phyloP scores from a whole-genome alignment of 2,888 invertebrate species.

The Tribolium freemani region DNA sequence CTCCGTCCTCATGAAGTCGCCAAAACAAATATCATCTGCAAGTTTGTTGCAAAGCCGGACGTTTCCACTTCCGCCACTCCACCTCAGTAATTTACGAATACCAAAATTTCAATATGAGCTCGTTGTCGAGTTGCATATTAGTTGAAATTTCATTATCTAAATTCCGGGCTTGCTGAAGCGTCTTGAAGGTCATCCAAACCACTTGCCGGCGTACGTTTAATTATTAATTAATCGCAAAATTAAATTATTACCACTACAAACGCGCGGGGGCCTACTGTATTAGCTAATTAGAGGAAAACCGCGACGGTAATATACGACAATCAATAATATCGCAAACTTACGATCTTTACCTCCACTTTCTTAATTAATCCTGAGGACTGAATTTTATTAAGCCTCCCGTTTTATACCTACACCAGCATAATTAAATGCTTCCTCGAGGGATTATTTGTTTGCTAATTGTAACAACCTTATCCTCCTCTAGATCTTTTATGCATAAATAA shows the following conservation, averaged over 20 bases:
- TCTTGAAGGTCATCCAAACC: conserved; percentile 55
- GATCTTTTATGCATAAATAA: conserved; percentile 3
- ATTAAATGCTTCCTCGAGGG: conserved; percentile 14
- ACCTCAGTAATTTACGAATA: conserved; percentile 31
- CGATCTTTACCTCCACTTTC: conserved; percentile 24
- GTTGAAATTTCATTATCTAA: conserved; percentile 57
- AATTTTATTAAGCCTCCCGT: conserved; percentile 12
- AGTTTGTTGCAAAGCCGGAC: conserved; percentile 14
- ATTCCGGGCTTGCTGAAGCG: conserved; percentile 49
- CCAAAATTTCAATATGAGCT: conserved; percentile 51
- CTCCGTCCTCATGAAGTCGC: conserved; percentile 16
- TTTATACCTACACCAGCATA: not conserved
- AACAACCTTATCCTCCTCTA: not conserved
- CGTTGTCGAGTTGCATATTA: conserved; percentile 51
- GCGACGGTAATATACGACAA: conserved; percentile 15
- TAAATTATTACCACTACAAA: conserved; percentile 50
- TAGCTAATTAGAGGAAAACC: conserved; percentile 40
- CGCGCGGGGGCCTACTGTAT: conserved; percentile 47
- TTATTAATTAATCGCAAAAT: conserved; percentile 53
- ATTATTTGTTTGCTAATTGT: conserved; percentile 7
- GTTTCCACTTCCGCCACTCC: not conserved
- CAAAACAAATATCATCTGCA: conserved; percentile 36
- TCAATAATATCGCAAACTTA: conserved; percentile 17
- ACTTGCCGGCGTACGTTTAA: conserved; percentile 50
- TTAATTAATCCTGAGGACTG: conserved; percentile 17